Conservation (phyloP, 2,113 vertebrate species). For the Nansenia antarctica region DNA sequence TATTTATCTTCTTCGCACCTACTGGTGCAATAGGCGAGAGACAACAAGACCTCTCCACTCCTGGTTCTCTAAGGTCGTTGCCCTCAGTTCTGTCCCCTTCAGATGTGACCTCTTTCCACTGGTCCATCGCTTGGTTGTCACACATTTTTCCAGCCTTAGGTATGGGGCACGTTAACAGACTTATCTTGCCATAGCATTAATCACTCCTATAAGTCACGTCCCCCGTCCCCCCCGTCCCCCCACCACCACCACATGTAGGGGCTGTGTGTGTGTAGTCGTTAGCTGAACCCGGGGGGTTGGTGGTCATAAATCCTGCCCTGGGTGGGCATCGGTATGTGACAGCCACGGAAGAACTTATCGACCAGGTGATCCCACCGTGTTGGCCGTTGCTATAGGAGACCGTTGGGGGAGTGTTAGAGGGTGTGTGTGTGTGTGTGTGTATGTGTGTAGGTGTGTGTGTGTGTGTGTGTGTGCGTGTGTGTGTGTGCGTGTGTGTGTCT, state of each 20-base stretch:
- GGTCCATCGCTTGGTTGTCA: slow-evolving; percentile 41
- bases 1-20: no score
- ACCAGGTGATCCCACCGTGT: slow-evolving; percentile 43
- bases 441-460: neutral
- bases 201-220: slow-evolving; percentile 51
- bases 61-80: no score
- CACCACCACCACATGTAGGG: slow-evolving; percentile 50
- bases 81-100: slow-evolving; percentile 44
- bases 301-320: slow-evolving; percentile 63
- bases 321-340: slow-evolving; percentile 51
- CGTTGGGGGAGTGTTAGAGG: slow-evolving; percentile 12
- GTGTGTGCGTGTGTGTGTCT: neutral
- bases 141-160: slow-evolving; percentile 30
- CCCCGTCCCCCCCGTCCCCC: no score
- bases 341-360: slow-evolving; percentile 57
- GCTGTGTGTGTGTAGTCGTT: no score
- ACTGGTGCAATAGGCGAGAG: no score
- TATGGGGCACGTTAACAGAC: slow-evolving; percentile 23
- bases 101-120: slow-evolving; percentile 56
- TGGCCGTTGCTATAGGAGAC: slow-evolving; percentile 30
- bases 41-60: no score
- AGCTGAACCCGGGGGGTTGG: slow-evolving; percentile 55
- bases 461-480: neutral
- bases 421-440: neutral
- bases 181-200: slow-evolving; percentile 64